Evolutionary conservation across 2,888 invertebrate genomes (phyloP), one percentile per base, ranked within the genome.

Genomic region (Rhopalosiphum nymphaeae): DNA sequence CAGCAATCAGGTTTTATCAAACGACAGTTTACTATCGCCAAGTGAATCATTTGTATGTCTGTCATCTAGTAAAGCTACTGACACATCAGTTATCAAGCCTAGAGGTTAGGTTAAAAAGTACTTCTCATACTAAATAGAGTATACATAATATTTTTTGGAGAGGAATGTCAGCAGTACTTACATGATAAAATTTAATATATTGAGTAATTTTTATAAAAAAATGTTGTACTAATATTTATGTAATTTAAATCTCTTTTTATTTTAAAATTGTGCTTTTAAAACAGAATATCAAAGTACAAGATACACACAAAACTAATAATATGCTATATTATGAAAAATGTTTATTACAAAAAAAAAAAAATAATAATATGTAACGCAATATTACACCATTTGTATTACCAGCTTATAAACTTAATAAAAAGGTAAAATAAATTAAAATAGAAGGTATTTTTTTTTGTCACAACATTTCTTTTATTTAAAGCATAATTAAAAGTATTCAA

Each of bases 251-350:
- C 29, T 78, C 36, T 36, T 53, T 92, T 67, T 67, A 92, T 87
- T 67, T 56, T 49, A 61, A 87, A 49, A 44, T 11, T n/a, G 44
- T 44, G 11, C 61, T 90, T 61, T 61, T 36, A 16, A 87, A 49
- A 46, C 11, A 91, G 26, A 61, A 87, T 26, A 87, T 49, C 13
- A 91, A 67, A n/a, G n/a, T 49, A 86, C n/a, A 92, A 88, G n/a
- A 67, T 78, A 56, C 61, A 78, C 88, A 44, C 13, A 53, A 49
- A 89, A 78, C 21, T 29, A 61, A 86, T 49, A 53, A 78, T 61
- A 88, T 49, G 44, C 29, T 88, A 56, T 10, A 78, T 44, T 25
- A 44, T 87, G 92, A 78, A 84, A 96, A 95, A 95, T 91, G 42
- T 85, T 53, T 53, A 89, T 86, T 94, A 90, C n/a, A 92, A 94